Base-by-base conservation (phyloP, 2,113 vertebrate species). In the Misgurnus anguillicaudatus region DNA sequence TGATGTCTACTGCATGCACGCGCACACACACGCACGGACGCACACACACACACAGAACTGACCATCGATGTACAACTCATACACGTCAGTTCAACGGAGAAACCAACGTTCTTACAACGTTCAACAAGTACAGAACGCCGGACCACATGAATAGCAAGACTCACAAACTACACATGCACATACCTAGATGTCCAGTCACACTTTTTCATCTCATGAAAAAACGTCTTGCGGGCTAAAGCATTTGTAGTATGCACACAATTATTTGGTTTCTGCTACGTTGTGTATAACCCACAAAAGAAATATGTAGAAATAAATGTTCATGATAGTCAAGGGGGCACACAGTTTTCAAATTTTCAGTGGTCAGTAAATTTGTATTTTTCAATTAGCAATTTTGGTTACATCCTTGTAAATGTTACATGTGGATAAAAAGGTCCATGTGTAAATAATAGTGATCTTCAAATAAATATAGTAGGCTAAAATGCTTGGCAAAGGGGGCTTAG, bases 141-240 rank as follows among this genome's bases (percentile, higher is more conserved):
- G 51, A 89, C 83, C 85, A 89, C 89, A 89, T 81, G 79, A 79
- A 89, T 83, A 89, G 48, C 83, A 85, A 92, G 81, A 91, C 83
- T 78, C 83, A 90, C 89, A 77, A 84, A 88, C 89, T 86, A 89
- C 86, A 90, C 85, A 89, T 73, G 73, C 69, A 80, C 69, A 72
- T 75, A 80, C 68, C 39, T 69, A 58, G 5, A 75, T 63, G 74
- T 86, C 61, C 80, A 65, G 41, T 78, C 69, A 65, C 47, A 74
- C 51, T 41, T 53, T 70, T 69, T 36, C n/a, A 38, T 41, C 17
- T 17, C 38, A 58, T n/a, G 14, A 70, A 66, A 75, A 47, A 42
- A 19, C 21, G 17, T 66, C 13, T 80, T 24, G 5, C 62, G 39
- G 31, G 16, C 31, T 68, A 66, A 65, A 77, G 24, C 66, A 70